Conservation (phyloP, 2,797 vertebrate species). For the Arctocebus calabarensis region DNA sequence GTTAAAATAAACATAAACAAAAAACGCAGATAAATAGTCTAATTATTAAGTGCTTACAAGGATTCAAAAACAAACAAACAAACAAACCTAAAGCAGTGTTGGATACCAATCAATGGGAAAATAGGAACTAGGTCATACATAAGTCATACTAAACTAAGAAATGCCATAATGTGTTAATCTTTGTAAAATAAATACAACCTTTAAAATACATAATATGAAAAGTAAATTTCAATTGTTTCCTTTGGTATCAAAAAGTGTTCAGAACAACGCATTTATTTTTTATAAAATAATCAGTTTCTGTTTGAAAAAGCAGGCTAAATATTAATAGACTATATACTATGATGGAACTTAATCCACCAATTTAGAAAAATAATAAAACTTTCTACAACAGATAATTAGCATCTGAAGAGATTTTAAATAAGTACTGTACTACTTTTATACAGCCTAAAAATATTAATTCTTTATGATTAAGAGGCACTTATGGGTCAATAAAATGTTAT, state of each 20-base stretch:
- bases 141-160: conserved; percentile 35
- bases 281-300: conserved; percentile 41
- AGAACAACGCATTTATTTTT: conserved; percentile 41
- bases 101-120: not conserved
- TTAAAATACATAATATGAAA: conserved; percentile 6
- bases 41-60: not conserved
- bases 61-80: not conserved
- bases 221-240: conserved; percentile 2
- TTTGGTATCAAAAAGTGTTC: not conserved
- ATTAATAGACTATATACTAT: conserved; percentile 48
- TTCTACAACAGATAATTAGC: not conserved
- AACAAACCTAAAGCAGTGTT: not conserved
- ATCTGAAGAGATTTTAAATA: not conserved
- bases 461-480: not conserved
- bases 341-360: not conserved
- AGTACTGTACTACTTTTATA: conserved; percentile 7
- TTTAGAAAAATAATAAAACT: not conserved
- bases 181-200: conserved; percentile 50
- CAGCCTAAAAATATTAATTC: conserved; percentile 31
- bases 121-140: not conserved
- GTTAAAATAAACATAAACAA: conserved; percentile 52
- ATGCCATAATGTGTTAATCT: not conserved
- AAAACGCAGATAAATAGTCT: not conserved
- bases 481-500: not conserved
- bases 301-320: conserved; percentile 50